Evolutionary conservation across 1,140 invertebrate species (phyloP).

Genomic region (Leptopilina boulardi): DNA sequence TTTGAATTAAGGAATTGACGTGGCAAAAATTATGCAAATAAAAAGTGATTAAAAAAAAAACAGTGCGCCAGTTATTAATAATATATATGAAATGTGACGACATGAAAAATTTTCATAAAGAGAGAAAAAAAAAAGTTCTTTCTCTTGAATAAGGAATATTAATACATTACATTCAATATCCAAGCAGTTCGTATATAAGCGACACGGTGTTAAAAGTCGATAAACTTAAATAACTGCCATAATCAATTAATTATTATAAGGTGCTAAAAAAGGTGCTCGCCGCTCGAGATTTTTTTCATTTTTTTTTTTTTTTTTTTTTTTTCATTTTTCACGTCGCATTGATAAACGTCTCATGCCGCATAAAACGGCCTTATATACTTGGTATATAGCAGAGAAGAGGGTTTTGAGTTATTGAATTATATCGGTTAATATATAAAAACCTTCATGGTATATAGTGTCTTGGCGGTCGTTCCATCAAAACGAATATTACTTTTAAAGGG

Average conservation of each 20-base stretch:
- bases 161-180: constrained; percentile 23
- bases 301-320: not conserved
- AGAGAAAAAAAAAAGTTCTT: not conserved
- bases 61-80: not conserved
- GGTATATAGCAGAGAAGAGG: constrained; percentile 12
- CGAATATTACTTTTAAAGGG: constrained; percentile 25
- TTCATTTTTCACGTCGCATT: constrained; percentile 15
- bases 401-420: constrained; percentile 22
- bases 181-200: not conserved
- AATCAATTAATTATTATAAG: constrained; percentile 31
- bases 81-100: not conserved
- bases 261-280: constrained; percentile 3
- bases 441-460: constrained; percentile 11
- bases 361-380: constrained; percentile 22
- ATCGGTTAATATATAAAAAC: constrained; percentile 14
- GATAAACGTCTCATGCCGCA: constrained; percentile 13
- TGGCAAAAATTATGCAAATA: not conserved
- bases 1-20: not conserved
- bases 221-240: constrained; percentile 28
- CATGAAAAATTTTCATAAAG: not conserved
- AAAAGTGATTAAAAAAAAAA: not conserved
- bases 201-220: constrained; percentile 24
- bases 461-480: constrained; percentile 31
- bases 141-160: not conserved
- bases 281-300: constrained; percentile 8